Percentiles rank a stretch among this genome's conserved stretches.
Evolutionary conservation across 2,888 invertebrate species (phyloP).

Genomic region (Dolichomitus sp.): DNA sequence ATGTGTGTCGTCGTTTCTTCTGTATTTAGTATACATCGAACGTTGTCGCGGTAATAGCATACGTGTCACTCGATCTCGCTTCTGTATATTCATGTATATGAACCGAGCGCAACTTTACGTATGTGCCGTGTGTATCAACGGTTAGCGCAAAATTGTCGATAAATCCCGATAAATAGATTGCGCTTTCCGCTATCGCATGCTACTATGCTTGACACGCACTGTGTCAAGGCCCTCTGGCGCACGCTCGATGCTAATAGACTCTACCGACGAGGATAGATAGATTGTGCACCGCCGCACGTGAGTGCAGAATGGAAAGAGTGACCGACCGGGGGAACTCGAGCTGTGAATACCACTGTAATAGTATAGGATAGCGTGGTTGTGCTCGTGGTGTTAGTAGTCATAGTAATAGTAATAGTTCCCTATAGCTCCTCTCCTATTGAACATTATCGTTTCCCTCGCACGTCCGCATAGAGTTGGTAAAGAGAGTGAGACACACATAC

Average conservation of each 20-base stretch:
- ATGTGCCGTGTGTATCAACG: slow-evolving; percentile 69
- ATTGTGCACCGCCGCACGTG: slow-evolving; percentile 40
- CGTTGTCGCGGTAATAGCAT: slow-evolving; percentile 7
- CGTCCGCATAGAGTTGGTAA: background rate
- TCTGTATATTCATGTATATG: background rate
- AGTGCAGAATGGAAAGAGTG: slow-evolving; percentile 52
- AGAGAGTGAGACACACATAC: background rate
- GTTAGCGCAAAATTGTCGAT: slow-evolving; percentile 80
- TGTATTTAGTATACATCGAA: slow-evolving; percentile 9
- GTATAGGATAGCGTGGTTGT: background rate
- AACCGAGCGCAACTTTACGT: background rate
- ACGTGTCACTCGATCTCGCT: slow-evolving; percentile 42
- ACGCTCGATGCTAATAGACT: slow-evolving; percentile 82
- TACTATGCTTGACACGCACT: slow-evolving; percentile 83
- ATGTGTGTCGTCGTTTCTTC: slow-evolving; percentile 1
- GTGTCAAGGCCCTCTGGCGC: slow-evolving; percentile 83
- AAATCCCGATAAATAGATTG: slow-evolving; percentile 85
- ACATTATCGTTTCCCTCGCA: slow-evolving; percentile 29
- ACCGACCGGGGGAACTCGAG: slow-evolving; percentile 24
- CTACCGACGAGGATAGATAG: slow-evolving; percentile 68
- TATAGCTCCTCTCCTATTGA: slow-evolving; percentile 11
- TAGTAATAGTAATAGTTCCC: slow-evolving; percentile 7
- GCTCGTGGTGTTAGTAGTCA: background rate
- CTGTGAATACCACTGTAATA: background rate
- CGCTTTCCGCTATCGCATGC: slow-evolving; percentile 85